Percentiles rank a stretch among this genome's conserved stretches.
These are phyloP conservation scores for Pipistrellus pygmaeus DNA, from an alignment of 2,797 vertebrate species.

Conservation along the genomic window DNA sequence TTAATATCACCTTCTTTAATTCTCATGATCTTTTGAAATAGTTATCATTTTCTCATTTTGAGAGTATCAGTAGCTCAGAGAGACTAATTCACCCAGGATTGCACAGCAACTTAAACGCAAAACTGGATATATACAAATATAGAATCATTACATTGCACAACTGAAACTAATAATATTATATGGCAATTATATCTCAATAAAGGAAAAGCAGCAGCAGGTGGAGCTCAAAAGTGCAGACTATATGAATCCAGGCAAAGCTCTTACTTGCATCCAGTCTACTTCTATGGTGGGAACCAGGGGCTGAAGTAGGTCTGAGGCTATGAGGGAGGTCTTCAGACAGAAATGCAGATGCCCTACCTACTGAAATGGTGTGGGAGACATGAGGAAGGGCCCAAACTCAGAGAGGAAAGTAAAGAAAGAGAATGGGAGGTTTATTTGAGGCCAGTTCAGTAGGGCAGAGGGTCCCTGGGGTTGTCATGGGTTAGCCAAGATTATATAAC, in stretches of 20 bases:
- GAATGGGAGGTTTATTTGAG: neutral
- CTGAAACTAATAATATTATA: neutral
- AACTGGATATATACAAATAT: neutral
- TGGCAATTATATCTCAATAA: neutral
- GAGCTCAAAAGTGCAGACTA: neutral
- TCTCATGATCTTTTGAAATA: neutral
- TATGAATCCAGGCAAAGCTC: neutral
- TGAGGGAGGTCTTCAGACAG: neutral
- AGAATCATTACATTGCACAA: neutral
- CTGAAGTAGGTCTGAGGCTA: neutral
- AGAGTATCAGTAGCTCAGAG: slow-evolving; percentile 4
- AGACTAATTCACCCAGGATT: slow-evolving; percentile 19
- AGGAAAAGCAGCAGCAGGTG: neutral
- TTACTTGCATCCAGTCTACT: neutral
- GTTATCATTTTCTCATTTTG: neutral
- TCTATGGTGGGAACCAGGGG: neutral
- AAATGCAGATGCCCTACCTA: neutral
- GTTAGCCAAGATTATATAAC: neutral
- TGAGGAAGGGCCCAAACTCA: neutral
- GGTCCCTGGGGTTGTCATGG: neutral
- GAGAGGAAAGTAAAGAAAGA: neutral
- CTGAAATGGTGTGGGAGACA: neutral
- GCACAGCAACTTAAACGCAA: neutral
- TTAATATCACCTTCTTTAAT: slow-evolving; percentile 20
- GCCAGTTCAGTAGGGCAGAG: neutral